Percentiles rank a stretch among this genome's conserved stretches.
Conservation (phyloP, 2,113 vertebrate genomes). For the Stegastes partitus region DNA sequence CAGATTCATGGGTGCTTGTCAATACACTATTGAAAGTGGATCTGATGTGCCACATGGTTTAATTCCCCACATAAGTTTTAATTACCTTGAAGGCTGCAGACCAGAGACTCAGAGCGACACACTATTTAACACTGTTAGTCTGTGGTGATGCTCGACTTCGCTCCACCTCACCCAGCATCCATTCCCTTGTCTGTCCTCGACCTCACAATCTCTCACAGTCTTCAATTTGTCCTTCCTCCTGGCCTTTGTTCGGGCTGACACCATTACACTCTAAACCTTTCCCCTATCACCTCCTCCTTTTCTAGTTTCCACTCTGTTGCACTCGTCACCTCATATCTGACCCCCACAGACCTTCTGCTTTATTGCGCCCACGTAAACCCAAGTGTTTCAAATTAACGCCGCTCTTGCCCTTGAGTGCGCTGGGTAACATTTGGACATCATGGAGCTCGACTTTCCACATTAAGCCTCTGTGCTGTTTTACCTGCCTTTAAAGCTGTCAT, state of each 20-base stretch:
- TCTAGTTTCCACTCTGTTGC: constrained; percentile 7
- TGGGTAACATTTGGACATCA: not conserved
- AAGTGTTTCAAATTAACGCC: constrained; percentile 16
- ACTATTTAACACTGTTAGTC: not conserved
- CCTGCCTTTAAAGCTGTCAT: not conserved
- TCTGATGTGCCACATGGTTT: not conserved
- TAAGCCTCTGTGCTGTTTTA: not conserved
- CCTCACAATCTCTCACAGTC: constrained; percentile 25
- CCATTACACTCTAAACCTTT: not conserved
- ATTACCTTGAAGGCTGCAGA: constrained; percentile 1
- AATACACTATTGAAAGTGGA: not conserved
- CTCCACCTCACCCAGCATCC: not conserved
- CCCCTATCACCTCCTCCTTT: not conserved
- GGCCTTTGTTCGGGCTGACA: constrained; percentile 25
- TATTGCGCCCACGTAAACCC: constrained; percentile 14
- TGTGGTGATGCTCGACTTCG: not conserved
- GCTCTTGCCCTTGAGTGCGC: constrained; percentile 1
- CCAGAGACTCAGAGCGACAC: not conserved
- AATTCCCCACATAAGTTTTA: constrained; percentile 7
- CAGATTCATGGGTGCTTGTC: not conserved
- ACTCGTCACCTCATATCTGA: constrained; percentile 33
- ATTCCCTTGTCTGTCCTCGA: not conserved
- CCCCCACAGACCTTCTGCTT: not conserved
- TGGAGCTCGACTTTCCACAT: not conserved
- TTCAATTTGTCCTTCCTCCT: constrained; percentile 26